Conservation (phyloP, 2,113 vertebrate species). For the Copsychus sechellarum region DNA sequence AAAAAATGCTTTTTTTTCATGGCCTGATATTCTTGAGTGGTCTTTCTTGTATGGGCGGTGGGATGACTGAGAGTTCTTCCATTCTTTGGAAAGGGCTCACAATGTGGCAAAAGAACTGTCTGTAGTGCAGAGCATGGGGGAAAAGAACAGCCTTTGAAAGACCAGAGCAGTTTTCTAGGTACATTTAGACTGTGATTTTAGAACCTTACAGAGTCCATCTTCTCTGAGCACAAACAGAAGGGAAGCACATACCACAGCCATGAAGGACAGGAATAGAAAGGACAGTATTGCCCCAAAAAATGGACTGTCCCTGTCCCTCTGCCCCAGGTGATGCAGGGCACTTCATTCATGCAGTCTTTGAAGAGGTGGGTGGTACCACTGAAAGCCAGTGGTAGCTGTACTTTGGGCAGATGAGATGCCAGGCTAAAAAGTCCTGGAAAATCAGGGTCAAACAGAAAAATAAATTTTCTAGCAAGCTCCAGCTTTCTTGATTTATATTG, state of each 20-base stretch:
- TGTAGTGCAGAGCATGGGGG: neutral
- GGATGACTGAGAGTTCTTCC: neutral
- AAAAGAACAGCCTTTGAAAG: neutral
- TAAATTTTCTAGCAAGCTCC: neutral
- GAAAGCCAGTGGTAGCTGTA: neutral
- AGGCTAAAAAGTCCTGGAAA: neutral
- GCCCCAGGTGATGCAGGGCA: rapidly evolving
- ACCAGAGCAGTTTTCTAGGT: neutral
- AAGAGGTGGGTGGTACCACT: neutral
- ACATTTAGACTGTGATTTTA: neutral
- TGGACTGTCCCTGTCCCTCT: neutral
- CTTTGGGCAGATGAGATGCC: neutral
- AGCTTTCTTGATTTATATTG: neutral
- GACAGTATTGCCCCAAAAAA: neutral
- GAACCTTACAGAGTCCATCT: neutral
- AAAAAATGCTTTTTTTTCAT: neutral
- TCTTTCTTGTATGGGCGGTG: neutral
- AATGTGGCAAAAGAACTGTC: neutral
- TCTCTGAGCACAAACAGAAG: neutral
- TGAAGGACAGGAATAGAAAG: neutral
- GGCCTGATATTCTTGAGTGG: neutral
- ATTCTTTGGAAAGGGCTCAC: neutral
- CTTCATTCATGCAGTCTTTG: neutral
- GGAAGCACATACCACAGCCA: neutral
- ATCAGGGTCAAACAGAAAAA: neutral